A percentile compares a stretch with the other conserved stretches of the same genome.
phyloP scores from a whole-genome alignment of 2,113 vertebrate genomes.

The Bubalus kerabau region DNA sequence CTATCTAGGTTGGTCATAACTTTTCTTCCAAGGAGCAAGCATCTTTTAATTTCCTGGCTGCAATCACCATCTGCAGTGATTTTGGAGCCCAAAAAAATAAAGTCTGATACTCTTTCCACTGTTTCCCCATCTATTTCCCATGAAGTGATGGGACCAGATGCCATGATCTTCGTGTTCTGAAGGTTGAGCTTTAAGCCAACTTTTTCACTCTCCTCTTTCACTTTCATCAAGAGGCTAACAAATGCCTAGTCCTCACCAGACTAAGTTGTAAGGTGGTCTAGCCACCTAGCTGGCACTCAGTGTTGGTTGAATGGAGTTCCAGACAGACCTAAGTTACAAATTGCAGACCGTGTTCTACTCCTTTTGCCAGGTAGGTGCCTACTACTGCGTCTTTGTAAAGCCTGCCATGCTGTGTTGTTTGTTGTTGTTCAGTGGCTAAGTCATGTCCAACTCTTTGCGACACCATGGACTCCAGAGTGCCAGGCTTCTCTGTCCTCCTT shows the following conservation, averaged over 20 bases:
- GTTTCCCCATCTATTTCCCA: no score
- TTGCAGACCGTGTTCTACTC: neutral
- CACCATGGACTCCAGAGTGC: neutral
- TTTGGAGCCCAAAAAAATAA: no score
- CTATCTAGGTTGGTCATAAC: no score
- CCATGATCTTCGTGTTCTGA: no score
- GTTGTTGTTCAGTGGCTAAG: neutral
- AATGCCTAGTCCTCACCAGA: neutral
- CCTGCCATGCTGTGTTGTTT: neutral
- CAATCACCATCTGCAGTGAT: no score
- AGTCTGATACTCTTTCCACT: no score
- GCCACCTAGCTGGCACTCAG: neutral
- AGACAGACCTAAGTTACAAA: neutral
- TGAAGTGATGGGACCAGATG: no score
- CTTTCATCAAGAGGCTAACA: neutral
- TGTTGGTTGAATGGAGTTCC: neutral
- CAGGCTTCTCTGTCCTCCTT: neutral
- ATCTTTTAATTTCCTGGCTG: no score
- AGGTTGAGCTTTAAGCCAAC: no score
- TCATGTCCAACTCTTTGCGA: neutral
- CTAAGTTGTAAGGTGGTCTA: neutral
- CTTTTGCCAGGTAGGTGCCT: neutral
- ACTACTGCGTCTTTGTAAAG: neutral
- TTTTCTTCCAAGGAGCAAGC: no score
- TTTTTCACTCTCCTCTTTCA: no score